A percentile compares a stretch with the other conserved stretches of the same genome.
Conservation (phyloP, 2,113 vertebrate species). For the Campylomormyrus tamandua region DNA sequence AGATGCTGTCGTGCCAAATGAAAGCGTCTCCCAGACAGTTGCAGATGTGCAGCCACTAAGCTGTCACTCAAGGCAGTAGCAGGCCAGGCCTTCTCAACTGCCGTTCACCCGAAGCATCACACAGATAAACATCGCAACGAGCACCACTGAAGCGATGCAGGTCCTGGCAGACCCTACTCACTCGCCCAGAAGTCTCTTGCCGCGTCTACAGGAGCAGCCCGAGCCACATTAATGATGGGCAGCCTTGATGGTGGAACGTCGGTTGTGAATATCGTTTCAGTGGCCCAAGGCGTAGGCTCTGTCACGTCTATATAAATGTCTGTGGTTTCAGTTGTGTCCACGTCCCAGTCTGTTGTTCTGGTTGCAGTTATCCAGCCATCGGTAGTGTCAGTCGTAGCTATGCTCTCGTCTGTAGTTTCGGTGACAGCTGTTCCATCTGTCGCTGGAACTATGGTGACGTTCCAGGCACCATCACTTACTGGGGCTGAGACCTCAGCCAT, state of each 20-base stretch:
- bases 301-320: neutral
- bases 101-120: neutral
- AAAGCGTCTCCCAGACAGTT: neutral
- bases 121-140: neutral
- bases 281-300: neutral
- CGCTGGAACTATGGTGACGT: neutral
- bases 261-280: neutral
- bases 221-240: no score
- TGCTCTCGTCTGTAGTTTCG: neutral
- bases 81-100: neutral
- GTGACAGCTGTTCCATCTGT: neutral
- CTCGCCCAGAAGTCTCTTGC: neutral
- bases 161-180: constrained; percentile 13
- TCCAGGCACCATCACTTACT: neutral
- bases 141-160: neutral
- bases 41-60: neutral
- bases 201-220: neutral
- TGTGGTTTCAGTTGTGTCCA: neutral
- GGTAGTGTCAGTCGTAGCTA: neutral
- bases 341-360: neutral
- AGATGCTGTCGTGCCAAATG: neutral
- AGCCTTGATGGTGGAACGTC: neutral
- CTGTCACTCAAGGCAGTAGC: neutral
- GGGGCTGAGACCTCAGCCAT: neutral
- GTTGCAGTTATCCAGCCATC: neutral